Conservation (phyloP, 2,888 invertebrate genomes). For the Dynastes maya region DNA sequence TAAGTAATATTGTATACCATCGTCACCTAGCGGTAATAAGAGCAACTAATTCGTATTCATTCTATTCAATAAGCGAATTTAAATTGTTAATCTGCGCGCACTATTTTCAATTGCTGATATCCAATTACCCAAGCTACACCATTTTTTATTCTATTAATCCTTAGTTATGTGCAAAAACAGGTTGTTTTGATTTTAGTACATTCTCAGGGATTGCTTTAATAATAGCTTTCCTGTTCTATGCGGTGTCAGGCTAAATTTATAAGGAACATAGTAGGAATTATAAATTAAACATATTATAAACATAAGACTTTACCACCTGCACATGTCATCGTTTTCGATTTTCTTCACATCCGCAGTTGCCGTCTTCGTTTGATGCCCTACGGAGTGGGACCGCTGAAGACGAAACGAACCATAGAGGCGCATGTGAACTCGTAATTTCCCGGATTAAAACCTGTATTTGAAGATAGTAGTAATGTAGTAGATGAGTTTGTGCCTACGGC, state of each 20-base stretch:
- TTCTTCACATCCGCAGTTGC: conserved; percentile 9
- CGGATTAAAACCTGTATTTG: conserved; percentile 50
- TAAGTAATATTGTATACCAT: conserved; percentile 4
- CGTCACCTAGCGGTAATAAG: conserved; percentile 19
- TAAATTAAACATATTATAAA: conserved; percentile 40
- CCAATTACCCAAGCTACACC: background rate
- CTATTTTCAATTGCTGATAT: background rate
- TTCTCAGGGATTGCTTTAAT: background rate
- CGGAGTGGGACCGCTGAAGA: background rate
- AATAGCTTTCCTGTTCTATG: conserved; percentile 18
- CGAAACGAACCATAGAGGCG: conserved; percentile 2
- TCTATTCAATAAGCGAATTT: background rate
- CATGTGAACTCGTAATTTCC: conserved; percentile 21
- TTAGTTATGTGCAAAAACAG: background rate
- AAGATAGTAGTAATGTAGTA: conserved; percentile 52
- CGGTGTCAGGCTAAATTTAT: conserved; percentile 25
- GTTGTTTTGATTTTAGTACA: background rate
- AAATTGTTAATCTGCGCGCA: background rate
- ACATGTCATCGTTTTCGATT: conserved; percentile 21
- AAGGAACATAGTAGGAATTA: conserved; percentile 21
- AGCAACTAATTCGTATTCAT: background rate
- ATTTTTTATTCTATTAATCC: background rate
- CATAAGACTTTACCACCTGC: conserved; percentile 41
- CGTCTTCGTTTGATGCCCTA: background rate
- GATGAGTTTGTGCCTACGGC: conserved; percentile 48